Conservation (phyloP, 2,797 vertebrate genomes). For the Cuculus canorus region DNA sequence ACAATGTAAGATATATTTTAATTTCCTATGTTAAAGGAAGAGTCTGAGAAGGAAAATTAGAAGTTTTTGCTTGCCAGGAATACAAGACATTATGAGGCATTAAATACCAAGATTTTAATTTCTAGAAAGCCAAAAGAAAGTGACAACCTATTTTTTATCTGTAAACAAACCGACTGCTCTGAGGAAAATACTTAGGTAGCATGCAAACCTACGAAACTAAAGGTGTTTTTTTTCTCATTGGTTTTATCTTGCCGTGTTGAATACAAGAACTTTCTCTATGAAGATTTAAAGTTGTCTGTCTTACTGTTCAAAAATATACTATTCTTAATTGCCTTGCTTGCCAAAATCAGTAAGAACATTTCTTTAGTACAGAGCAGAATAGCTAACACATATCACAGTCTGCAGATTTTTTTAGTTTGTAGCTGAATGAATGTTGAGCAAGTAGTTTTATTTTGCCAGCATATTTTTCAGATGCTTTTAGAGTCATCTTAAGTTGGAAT, state of each 20-base stretch:
- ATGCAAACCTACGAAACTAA: neutral
- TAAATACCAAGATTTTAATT: neutral
- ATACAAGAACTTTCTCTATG: neutral
- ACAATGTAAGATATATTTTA: neutral
- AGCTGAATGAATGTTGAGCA: neutral
- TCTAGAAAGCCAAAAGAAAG: neutral
- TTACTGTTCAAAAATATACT: neutral
- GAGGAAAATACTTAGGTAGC: neutral
- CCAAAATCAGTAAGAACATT: neutral
- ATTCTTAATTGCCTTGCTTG: neutral
- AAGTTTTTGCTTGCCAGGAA: neutral
- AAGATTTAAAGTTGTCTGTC: neutral
- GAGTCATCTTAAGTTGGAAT: neutral
- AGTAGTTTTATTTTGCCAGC: neutral
- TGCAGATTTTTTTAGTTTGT: neutral
- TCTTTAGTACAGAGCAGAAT: neutral
- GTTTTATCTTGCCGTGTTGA: neutral
- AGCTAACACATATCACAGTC: neutral
- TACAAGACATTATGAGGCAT: neutral
- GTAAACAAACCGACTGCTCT: neutral
- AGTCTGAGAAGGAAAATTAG: neutral
- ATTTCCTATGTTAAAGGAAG: neutral
- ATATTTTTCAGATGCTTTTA: neutral
- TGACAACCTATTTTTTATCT: neutral
- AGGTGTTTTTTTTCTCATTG: neutral